Conservation (phyloP, 2,113 vertebrate species). For the Stigmatopora nigra region DNA sequence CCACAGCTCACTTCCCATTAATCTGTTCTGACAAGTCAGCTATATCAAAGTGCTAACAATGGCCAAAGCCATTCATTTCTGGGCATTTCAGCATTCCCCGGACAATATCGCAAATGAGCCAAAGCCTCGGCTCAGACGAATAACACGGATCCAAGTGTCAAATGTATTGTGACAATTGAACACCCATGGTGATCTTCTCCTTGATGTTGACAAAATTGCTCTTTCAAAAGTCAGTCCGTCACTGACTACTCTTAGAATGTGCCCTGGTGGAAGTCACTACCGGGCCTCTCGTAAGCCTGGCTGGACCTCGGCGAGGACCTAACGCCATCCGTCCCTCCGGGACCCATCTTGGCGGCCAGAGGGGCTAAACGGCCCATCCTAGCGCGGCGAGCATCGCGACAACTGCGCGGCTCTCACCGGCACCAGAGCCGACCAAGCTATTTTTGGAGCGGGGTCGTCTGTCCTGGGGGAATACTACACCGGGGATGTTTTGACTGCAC, state of each 20-base stretch:
- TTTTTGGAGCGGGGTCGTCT: conserved; percentile 29
- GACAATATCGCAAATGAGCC: conserved; percentile 18
- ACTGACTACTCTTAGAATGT: no score
- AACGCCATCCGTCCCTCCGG: conserved; percentile 9
- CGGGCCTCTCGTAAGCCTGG: no score
- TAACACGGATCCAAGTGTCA: neutral
- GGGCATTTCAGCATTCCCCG: conserved; percentile 35
- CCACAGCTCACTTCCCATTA: conserved; percentile 33
- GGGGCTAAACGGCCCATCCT: conserved; percentile 28
- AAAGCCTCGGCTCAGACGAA: neutral
- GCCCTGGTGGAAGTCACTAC: no score
- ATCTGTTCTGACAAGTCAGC: conserved; percentile 55
- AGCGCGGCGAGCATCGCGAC: conserved; percentile 18
- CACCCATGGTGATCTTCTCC: neutral
- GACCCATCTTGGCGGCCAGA: conserved; percentile 4
- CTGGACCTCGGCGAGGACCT: no score
- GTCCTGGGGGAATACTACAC: conserved; percentile 14
- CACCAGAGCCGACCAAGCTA: conserved; percentile 19
- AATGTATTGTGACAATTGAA: neutral
- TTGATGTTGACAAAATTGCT: no score
- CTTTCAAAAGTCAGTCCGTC: no score
- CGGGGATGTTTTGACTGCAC: neutral
- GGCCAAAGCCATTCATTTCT: conserved; percentile 43
- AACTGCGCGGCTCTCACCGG: conserved; percentile 16
- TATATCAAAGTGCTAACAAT: conserved; percentile 48